phyloP scores from a whole-genome alignment of 2,797 vertebrate genomes.

The Phalanger gymnotis region DNA sequence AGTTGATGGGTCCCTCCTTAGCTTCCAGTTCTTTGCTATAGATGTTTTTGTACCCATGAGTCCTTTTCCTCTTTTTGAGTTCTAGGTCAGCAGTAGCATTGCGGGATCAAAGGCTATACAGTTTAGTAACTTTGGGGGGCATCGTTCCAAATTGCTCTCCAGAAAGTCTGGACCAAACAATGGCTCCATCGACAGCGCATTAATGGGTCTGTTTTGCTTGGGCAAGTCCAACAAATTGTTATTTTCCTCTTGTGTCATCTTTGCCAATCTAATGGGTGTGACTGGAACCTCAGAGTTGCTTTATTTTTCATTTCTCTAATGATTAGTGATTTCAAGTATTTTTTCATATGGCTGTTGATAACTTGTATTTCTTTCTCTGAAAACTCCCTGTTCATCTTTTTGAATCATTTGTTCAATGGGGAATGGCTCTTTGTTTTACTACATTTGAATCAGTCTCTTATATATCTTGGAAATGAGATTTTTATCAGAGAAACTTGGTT shows the following conservation, averaged over 20 bases:
- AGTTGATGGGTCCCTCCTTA: not conserved
- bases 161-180: not conserved
- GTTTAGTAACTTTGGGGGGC: not conserved
- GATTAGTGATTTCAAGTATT: not conserved
- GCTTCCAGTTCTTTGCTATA: not conserved
- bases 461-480: not conserved
- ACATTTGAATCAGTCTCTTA: not conserved
- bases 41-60: not conserved
- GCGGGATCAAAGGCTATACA: not conserved
- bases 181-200: not conserved
- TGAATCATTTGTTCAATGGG: not conserved
- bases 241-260: not conserved
- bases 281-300: not conserved
- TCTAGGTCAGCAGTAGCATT: not conserved
- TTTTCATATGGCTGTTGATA: not conserved
- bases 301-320: not conserved
- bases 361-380: not conserved
- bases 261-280: not conserved
- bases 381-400: not conserved
- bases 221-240: not conserved
- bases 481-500: not conserved
- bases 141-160: not conserved
- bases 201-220: not conserved
- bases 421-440: not conserved
- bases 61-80: not conserved